Evolutionary conservation across 2,888 invertebrate genomes (phyloP), one percentile per base, ranked within the genome.

Genomic region (Acleris holmiana): DNA sequence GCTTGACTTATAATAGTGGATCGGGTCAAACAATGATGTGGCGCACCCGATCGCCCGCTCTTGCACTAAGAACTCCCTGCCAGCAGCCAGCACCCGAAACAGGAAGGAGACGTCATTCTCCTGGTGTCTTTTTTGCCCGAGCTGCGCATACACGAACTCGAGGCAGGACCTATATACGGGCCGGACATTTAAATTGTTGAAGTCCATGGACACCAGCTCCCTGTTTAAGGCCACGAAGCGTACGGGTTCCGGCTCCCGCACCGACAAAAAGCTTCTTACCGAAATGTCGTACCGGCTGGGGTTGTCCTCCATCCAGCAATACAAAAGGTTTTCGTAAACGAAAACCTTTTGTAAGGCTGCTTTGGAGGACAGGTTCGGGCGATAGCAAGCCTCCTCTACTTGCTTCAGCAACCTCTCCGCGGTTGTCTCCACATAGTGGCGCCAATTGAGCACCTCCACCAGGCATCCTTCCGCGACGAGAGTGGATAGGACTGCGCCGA

Each of bases 281-380:
- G 1, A n/a, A 1, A 5, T 4, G 41, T 41, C 41, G n/a, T 41
- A 41, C 0, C 41, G 41, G n/a, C n/a, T 41, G 13, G 41, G 41
- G n/a, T 41, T 41, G 41, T 41, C n/a, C n/a, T 41, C 41, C 4
- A 41, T n/a, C 41, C n/a, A 41, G 41, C 41, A 41, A n/a, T 41
- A 1, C n/a, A 41, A 41, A 41, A 40, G 40, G 15, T 40, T 40
- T 40, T 40, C 40, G 15, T n/a, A n/a, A n/a, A n/a, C n/a, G n/a
- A n/a, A n/a, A n/a, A n/a, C n/a, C n/a, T n/a, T 40, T 40, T 40
- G 40, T 13, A 40, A 8, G 2, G 25, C 25, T 2, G 25, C 2
- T 25, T 25, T 25, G 2, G 21, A 21, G 3, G 21, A 21, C 3
- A 2, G 21, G 21, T 21, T 3, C 21, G 21, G 21, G 21, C 21